Evolutionary conservation across 1,140 invertebrate species (phyloP), one percentile per base, ranked within the genome.

Genomic region (Parapsyche elsis): DNA sequence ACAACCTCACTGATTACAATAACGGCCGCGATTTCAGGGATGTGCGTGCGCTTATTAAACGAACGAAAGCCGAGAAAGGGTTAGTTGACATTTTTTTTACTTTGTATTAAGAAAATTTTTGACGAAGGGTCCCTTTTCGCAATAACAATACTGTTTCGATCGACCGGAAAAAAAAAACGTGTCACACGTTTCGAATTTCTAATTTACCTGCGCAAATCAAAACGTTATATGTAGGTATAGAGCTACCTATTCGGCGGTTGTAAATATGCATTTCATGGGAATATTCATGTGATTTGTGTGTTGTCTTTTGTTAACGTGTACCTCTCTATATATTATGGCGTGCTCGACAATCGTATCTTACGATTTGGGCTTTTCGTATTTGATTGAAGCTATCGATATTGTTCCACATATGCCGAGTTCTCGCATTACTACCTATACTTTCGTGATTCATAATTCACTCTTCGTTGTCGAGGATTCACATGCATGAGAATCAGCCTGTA

Each of bases 21-120:
- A 67, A 80, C 59, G 23, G 30, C 59, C 45, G 49, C 78, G 44
- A n/a, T 45, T 57, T 46, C 30, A 19, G 71, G 78, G 19, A 70
- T 67, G 26, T 75, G 70, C 78, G 81, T 7, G 80, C 81, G 80
- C 78, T 82, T 82, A 80, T 81, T 82, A 75, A 75, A 24, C 38
- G 46, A 73, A 44, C 7, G 16, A 46, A 49, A 75, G 10, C 24
- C 64, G 64, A 24, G 23, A 67, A 78, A 71, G 82, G 82, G 30
- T 38, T 38, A 38, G 80, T 83, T 83, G 82, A 83, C 82, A 83
- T 83, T 83, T 81, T 83, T 80, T 82, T 79, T n/a, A n/a, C n/a
- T 30, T 67, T 44, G 26, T 59, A 53, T 38, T 61, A 16, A 19
- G 45, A 14, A 16, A 38, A 23, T n/a, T 61, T 79, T 83, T 83